Conservation (phyloP, 2,797 vertebrate species). For the Notolabrus celidotus region DNA sequence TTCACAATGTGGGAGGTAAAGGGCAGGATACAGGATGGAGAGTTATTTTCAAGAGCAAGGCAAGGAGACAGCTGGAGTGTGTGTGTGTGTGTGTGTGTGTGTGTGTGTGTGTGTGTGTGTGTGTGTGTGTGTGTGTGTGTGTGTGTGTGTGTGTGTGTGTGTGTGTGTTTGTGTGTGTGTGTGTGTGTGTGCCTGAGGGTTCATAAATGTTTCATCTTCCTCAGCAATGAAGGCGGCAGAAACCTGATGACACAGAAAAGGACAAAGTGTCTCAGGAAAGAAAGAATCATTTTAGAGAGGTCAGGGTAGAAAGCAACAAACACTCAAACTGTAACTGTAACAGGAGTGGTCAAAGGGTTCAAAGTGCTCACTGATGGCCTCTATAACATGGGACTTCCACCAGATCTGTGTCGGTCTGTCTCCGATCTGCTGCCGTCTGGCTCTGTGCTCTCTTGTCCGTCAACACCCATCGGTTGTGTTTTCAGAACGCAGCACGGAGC, state of each 20-base stretch:
- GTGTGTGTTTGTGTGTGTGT: conserved; percentile 10
- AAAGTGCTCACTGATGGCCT: accelerated
- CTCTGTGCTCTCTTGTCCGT: no score
- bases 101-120: conserved; percentile 15
- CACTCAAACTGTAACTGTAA: not conserved
- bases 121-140: conserved; percentile 29
- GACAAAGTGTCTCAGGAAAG: conserved; percentile 33
- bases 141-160: conserved; percentile 41
- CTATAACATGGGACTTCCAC: no score
- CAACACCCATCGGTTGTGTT: no score
- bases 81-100: conserved; percentile 30
- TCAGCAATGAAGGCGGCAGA: conserved; percentile 17
- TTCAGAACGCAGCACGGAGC: no score
- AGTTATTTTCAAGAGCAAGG: conserved; percentile 41
- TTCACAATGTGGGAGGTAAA: conserved; percentile 65
- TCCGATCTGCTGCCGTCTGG: no score
- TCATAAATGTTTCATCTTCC: conserved; percentile 70
- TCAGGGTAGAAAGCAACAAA: not conserved
- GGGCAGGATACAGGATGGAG: conserved; percentile 38
- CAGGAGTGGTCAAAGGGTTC: not conserved
- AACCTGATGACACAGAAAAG: conserved; percentile 23
- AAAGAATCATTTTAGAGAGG: not conserved
- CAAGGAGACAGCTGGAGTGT: conserved; percentile 53
- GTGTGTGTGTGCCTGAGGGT: conserved; percentile 31
- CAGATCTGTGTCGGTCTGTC: no score